Base-by-base conservation (phyloP, 2,113 vertebrate genomes). In the Ochotona curzoniae region DNA sequence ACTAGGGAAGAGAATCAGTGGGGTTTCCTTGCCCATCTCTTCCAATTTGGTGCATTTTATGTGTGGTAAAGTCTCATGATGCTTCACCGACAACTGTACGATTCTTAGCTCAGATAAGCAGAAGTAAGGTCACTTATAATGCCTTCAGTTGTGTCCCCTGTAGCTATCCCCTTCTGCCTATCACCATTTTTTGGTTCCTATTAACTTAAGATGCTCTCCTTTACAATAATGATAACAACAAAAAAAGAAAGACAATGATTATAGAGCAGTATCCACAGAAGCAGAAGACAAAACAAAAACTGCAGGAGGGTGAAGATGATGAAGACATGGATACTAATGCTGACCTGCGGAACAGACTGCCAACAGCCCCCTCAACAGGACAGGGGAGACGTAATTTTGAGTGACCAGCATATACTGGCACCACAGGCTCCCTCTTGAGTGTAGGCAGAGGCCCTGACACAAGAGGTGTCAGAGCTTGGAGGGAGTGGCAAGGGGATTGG, bases 141-240 rank as follows among this genome's bases (percentile, higher is more conserved):
- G 0, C 47, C 96, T 96, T 32, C 69, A 83, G 90, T 85, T 95
- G 64, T 90, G n/a, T 69, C 60, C 76, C 89, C 70, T 73, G 86
- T 79, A 87, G 92, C 93, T 91, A 75, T 7, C 21, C 87, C 76
- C 73, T 86, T 83, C 67, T 49, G n/a, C 13, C 57, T 79, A 71
- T 84, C 73, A 93, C 20, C 26, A 82, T 63, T 95, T 95, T 96
- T 97, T 96, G 94, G 96, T 97, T 97, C 93, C 87, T 95, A 95
- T 92, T 94, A 95, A 96, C 74, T 91, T 79, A 94, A 70, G 35
- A 89, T 89, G 67, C 74, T 94, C 82, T 95, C 87, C 90, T 89
- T 93, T 95, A 94, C 94, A 97, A 95, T 63, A 96, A 83, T 54
- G 49, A 35, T 61, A 87, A 91, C 20, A 71, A 26, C 25, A 35